Evolutionary conservation across 2,797 vertebrate species (phyloP), one percentile per base, ranked within the genome.

Genomic region (Poecilia picta): DNA sequence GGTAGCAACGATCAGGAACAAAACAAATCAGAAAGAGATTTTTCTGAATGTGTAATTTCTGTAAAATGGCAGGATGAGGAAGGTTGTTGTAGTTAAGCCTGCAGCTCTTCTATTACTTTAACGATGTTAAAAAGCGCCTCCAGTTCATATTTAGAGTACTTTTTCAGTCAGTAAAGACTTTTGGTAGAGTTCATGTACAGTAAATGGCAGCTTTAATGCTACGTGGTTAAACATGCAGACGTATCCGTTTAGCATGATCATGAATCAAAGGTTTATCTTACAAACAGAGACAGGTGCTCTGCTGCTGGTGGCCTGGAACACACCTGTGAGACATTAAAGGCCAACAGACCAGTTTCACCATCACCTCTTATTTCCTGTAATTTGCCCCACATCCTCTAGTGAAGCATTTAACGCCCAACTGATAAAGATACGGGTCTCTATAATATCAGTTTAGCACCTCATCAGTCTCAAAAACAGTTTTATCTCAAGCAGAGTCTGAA

Each of bases 271-370:
- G 62, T 36, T 20, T 36, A 33, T 62, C 59, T n/a, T 12, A 57
- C n/a, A 28, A 8, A 47, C 25, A 5, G 13, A 33, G 45, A 33
- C 46, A 73, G 72, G 18, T 51, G 46, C 72, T 49, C 8, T 39
- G 23, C 23, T 25, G 64, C 66, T 25, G 23, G 23, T 43, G 64
- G 18, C 39, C 64, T 23, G 64, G 25, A 66, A 41, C 64, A 41
- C 18, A 66, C 64, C 15, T 18, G 64, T 66, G 66, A 43, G 10
- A 43, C 64, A 33, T 43, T 51, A 41, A 10, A 39, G 43, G 31
- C 18, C 36, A n/a, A 36, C 28, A 76, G 70, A 72, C 25, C 66
- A 64, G 66, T 73, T 59, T 64, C 73, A 79, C 16, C 76, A 78
- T 83, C 0, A 18, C 53, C 66, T 68, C 72, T 76, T 59, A 59